Evolutionary conservation across 2,113 vertebrate genomes (phyloP).

Genomic region (Danio rerio): GRCz12tu NC_133176.1:14557001-14557500

Average conservation of each 20-base stretch:
- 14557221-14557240: not conserved
- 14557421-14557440: not conserved
- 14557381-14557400: constrained; percentile 70
- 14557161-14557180: not conserved
- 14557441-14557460: constrained; percentile 19
- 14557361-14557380: constrained; percentile 77
- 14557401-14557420: constrained; percentile 32
- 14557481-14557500: constrained; percentile 9
- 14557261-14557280: constrained; percentile 3
- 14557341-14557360: constrained; percentile 79
- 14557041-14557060: not conserved
- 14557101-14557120: too few relatives aligned
- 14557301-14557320: constrained; percentile 54
- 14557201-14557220: not conserved
- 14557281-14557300: constrained; percentile 30
- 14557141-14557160: constrained; percentile 26
- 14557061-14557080: too few relatives aligned
- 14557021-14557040: not conserved
- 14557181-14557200: not conserved
- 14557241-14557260: not conserved
- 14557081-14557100: too few relatives aligned
- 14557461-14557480: constrained; percentile 7
- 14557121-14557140: not conserved
- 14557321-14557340: constrained; percentile 75
- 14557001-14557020: too few relatives aligned